Evolutionary conservation across 2,113 vertebrate genomes (phyloP), one percentile per base, ranked within the genome.

Genomic region (Tauraco erythrolophus): DNA sequence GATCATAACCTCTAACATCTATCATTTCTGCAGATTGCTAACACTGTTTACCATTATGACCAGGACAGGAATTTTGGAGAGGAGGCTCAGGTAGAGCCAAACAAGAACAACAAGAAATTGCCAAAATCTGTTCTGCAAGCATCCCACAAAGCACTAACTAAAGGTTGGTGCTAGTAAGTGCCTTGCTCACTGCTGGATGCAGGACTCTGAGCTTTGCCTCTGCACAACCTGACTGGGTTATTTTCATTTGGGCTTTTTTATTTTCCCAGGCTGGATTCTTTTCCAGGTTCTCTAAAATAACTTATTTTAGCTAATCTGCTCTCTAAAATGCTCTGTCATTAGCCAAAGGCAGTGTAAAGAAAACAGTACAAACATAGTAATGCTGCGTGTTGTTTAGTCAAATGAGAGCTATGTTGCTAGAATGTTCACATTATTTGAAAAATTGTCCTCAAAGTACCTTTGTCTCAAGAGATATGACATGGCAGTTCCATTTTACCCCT

Each of bases 81-180:
- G 22, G 70, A 84, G 51, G 28, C 31, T 70, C 24, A 65, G n/a
- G 33, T 7, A 41, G 18, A 0, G 0, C 3, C 0, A 3, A 83
- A 61, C 16, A 72, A 69, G 11, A 65, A 14, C 15, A 79, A 62
- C 1, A n/a, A 56, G 41, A 35, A 82, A 51, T 46, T 25, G 15
- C 31, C 41, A 39, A 50, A 43, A 33, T 89, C 19, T 41, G 2
- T 77, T 61, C 65, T 81, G 43, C 43, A 56, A 58, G 30, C 28
- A 79, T 23, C 22, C 25, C 24, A 21, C 31, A 23, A 72, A 83
- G 64, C 41, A 23, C 17, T 51, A 11, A 23, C 17, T 51, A 11
- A 66, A 48, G 15, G 46, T 9, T 57, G 25, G 15, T 60, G 22
- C 15, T 13, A 54, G 10, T 37, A 10, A 54, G 30, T 41, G 24